Conservation (phyloP, 1,140 invertebrate species). For the Eumaeus atala region DNA sequence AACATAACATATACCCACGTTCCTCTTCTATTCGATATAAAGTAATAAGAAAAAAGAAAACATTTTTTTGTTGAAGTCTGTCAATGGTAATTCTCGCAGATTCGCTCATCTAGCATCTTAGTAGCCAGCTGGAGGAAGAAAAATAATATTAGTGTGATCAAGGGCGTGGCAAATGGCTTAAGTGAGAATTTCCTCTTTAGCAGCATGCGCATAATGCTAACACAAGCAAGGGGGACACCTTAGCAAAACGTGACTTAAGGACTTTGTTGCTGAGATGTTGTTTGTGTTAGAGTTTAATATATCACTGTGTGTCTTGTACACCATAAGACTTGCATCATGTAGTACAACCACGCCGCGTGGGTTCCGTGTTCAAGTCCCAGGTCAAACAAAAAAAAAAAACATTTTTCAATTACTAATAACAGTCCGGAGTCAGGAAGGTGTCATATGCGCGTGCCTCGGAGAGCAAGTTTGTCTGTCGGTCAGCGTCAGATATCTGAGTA, state of each 20-base stretch:
- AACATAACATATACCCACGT: too few species aligned
- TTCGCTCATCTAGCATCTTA: not conserved
- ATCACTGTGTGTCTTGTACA: too few species aligned
- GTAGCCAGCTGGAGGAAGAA: not conserved
- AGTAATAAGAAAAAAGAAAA: not conserved
- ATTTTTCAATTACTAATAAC: too few species aligned
- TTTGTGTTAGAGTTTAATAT: too few species aligned
- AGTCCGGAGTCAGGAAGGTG: too few species aligned
- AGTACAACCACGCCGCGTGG: not conserved
- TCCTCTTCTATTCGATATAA: too few species aligned
- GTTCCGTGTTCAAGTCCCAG: too few species aligned
- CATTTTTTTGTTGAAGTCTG: conserved; percentile 4
- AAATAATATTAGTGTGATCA: conserved; percentile 4
- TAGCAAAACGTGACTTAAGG: not conserved
- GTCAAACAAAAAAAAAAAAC: too few species aligned
- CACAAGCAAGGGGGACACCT: not conserved
- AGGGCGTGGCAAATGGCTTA: conserved; percentile 11
- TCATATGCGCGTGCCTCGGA: too few species aligned
- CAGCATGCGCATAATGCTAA: not conserved
- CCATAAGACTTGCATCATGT: not conserved
- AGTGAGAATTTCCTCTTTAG: conserved; percentile 18
- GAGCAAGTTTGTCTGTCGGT: too few species aligned
- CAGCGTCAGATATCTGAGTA: too few species aligned
- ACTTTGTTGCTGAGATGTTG: not conserved
- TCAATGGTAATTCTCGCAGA: not conserved